Evolutionary conservation across 2,888 invertebrate species (phyloP), one percentile per base, ranked within the genome.

Genomic region (Silvanus unidentatus): DNA sequence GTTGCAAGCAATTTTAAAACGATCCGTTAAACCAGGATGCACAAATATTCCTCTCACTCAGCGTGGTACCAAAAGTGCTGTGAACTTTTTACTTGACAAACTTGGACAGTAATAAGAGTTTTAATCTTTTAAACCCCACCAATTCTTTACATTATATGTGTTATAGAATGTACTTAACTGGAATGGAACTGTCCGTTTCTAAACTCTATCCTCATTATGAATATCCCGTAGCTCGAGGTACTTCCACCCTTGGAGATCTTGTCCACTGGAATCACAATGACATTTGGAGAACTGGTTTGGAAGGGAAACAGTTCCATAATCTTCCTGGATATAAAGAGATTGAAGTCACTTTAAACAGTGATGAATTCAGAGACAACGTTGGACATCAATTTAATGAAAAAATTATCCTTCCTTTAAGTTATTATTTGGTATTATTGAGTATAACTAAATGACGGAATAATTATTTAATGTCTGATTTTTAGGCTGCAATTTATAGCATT

Each of bases 261-360:
- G 80, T 94, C 8, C 80, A 81, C 49, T 96, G 95, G 95, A 91
- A 96, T 60, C 95, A 96, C 62, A 78, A 81, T 27, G 86, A 86
- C 52, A 82, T 83, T 49, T 90, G 88, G 88, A 75, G 82, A 39
- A 64, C 65, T 11, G 68, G 66, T 12, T 45, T 66, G 14, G 67
- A 68, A 53, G 68, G 69, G 12, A 65, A 65, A 45, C 35, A 35
- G 11, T 50, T 66, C 2, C 64, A 64, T 45, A 62, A 64, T n/a
- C 40, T 63, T 15, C 60, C 62, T 16, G 68, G 66, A 45, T 64
- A 68, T 10, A 59, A 61, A 48, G 66, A 68, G 41, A 58, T 69
- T 28, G 58, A 71, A 70, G 76, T 81, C 41, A 69, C 72, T 2
- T 58, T 75, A n/a, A 69, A 68, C 42, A 81, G 81, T 59, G 68